phyloP scores from a whole-genome alignment of 92 coral and sea anemone species.

The Anthopleura xanthogrammica region DNA sequence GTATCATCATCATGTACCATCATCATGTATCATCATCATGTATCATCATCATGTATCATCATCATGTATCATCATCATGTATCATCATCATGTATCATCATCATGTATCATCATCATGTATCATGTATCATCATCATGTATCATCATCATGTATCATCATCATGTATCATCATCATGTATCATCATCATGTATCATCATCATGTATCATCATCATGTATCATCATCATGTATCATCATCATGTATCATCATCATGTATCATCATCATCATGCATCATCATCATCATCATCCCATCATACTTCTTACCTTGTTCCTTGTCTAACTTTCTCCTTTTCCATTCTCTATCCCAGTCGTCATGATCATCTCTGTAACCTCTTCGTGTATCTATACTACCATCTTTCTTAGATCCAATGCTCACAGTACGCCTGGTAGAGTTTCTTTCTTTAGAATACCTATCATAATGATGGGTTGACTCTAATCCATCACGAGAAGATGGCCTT shows the following conservation, averaged over 20 bases:
- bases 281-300: neutral
- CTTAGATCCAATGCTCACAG: neutral
- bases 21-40: neutral
- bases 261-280: neutral
- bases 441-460: neutral
- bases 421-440: neutral
- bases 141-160: neutral
- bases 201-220: neutral
- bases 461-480: neutral
- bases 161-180: neutral
- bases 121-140: neutral
- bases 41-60: neutral
- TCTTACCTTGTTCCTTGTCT: neutral
- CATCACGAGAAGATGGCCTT: constrained; percentile 14
- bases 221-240: neutral
- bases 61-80: neutral
- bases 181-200: neutral
- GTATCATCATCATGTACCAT: neutral
- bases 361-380: neutral
- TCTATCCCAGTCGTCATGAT: constrained; percentile 18
- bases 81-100: neutral
- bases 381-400: neutral
- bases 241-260: neutral
- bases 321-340: constrained; percentile 13
- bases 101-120: neutral